These are phyloP conservation scores for Bettongia penicillata DNA, from an alignment of 2,113 vertebrate genomes.

Conservation along the genomic window DNA sequence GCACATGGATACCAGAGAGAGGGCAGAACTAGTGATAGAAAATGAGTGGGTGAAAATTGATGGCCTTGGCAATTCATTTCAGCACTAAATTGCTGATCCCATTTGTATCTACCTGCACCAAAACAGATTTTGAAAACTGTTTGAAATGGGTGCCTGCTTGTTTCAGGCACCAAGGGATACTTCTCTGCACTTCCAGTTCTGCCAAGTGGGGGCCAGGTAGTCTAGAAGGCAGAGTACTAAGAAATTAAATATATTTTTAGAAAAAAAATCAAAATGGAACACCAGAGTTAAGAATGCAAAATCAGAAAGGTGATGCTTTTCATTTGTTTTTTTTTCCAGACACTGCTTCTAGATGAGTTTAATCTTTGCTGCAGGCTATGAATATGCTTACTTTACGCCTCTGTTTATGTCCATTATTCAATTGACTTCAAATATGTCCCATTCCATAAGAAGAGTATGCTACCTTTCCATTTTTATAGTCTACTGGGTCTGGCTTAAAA, in stretches of 20 bases:
- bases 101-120: not conserved
- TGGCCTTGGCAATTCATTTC: not conserved
- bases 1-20: not conserved
- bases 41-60: not conserved
- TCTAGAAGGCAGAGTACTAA: constrained; percentile 42
- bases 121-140: constrained; percentile 25
- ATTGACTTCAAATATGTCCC: not conserved
- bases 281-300: not conserved
- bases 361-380: not conserved
- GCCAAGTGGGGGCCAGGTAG: constrained; percentile 3
- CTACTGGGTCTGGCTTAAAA: constrained; percentile 45
- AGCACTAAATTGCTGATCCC: not conserved
- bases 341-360: not conserved
- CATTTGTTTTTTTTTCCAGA: constrained; percentile 11
- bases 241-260: not conserved
- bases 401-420: constrained; percentile 9
- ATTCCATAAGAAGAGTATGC: constrained; percentile 15
- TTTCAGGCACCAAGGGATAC: not conserved
- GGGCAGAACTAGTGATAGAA: not conserved
- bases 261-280: accelerated
- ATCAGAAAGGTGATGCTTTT: not conserved
- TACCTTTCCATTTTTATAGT: constrained; percentile 21
- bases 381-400: not conserved
- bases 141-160: not conserved
- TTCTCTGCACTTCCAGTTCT: constrained; percentile 50